These are phyloP conservation scores for Steinernema hermaphroditum DNA, from an alignment of 2,888 invertebrate species.

Conservation along the genomic window DNA sequence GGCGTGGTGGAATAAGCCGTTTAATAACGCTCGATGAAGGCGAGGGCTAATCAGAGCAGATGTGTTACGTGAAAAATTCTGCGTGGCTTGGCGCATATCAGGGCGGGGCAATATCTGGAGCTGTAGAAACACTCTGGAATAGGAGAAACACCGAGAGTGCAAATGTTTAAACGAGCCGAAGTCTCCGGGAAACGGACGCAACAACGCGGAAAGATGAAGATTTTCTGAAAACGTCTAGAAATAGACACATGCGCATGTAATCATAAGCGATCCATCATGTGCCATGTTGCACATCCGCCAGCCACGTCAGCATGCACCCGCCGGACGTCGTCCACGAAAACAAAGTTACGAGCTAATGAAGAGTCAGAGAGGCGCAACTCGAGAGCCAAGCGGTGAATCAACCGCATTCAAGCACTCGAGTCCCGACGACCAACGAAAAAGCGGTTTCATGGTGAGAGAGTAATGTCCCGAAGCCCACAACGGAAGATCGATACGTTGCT, in stretches of 20 bases:
- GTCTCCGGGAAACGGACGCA: no score
- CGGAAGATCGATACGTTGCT: conserved; percentile 30
- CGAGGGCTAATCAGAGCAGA: no score
- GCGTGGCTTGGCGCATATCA: no score
- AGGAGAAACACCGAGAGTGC: no score
- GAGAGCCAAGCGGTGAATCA: conserved; percentile 23
- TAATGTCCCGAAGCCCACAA: conserved; percentile 18
- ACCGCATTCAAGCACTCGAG: not conserved
- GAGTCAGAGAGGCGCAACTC: conserved; percentile 26
- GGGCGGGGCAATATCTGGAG: no score
- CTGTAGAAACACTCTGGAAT: no score
- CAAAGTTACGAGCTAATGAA: conserved; percentile 27
- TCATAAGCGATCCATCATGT: not conserved
- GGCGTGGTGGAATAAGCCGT: no score
- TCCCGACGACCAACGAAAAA: not conserved
- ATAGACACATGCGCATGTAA: not conserved
- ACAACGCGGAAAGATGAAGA: no score
- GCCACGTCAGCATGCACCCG: not conserved
- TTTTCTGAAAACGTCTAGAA: not conserved
- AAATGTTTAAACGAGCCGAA: no score
- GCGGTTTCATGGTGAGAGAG: conserved; percentile 21
- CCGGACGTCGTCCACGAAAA: not conserved
- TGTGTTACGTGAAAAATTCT: no score
- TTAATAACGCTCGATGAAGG: no score
- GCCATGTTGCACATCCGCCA: not conserved